Evolutionary conservation across 92 coral and sea anemone genomes (phyloP).

Genomic region (Metridium senile): DNA sequence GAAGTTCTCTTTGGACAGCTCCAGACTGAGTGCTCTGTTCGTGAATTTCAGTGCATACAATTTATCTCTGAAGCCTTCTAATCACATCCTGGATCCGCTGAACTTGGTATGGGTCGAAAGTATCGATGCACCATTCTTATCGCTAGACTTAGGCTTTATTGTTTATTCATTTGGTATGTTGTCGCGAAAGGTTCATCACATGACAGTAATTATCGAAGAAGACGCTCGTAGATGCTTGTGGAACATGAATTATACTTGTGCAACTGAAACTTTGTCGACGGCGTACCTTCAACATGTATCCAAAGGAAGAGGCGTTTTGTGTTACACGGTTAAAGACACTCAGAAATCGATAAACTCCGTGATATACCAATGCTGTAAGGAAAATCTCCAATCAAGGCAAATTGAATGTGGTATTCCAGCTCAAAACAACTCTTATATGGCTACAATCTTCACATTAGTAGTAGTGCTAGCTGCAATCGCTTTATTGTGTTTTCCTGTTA

Average conservation of each 20-base stretch:
- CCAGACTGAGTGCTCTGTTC: background rate
- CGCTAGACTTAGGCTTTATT: slow-evolving; percentile 34
- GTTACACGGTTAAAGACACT: slow-evolving; percentile 8
- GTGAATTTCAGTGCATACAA: slow-evolving; percentile 1
- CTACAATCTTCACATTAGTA: background rate
- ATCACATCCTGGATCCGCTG: slow-evolving; percentile 16
- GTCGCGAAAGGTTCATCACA: slow-evolving; percentile 23
- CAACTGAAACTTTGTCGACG: slow-evolving; percentile 18
- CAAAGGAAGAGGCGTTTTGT: slow-evolving; percentile 7
- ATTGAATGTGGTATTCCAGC: slow-evolving; percentile 27
- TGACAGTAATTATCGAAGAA: background rate
- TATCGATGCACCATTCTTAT: slow-evolving; percentile 20
- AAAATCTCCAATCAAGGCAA: background rate
- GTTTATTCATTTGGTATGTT: slow-evolving; percentile 23
- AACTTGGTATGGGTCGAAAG: slow-evolving; percentile 34
- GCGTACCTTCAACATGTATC: slow-evolving; percentile 6
- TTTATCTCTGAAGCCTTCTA: background rate
- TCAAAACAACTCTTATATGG: background rate
- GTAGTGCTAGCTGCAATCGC: background rate
- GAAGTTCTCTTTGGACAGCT: too few species aligned
- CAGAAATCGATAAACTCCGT: background rate
- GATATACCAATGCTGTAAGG: slow-evolving; percentile 26
- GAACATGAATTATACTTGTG: background rate
- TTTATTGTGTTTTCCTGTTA: background rate
- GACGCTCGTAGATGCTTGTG: background rate